Evolutionary conservation across 2,797 vertebrate genomes (phyloP), one percentile per base, ranked within the genome.

Genomic region (Buphagus erythrorhynchus): DNA sequence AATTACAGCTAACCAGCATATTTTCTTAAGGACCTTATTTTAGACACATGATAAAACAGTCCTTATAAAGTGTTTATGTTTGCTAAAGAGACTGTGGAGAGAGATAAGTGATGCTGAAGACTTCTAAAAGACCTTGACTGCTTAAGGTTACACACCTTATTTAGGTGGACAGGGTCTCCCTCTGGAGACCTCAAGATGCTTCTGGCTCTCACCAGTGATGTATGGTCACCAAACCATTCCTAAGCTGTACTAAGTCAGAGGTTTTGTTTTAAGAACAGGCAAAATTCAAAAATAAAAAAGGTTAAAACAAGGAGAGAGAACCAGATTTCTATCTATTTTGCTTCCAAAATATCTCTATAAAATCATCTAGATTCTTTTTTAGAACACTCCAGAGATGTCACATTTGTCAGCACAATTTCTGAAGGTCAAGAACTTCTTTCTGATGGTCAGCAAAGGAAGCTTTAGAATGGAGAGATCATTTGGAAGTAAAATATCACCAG

Each of bases 121-220:
- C 18, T 85, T 91, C n/a, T 42, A 13, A 73, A 94, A 85, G 15
- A 61, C 48, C 59, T 79, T 67, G 28, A 29, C 42, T 74, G 12
- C 43, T 79, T 48, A 24, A 65, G 18, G 55, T 75, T 66, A 76
- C 62, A 75, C 38, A 36, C 25, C 51, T 78, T 2, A 68, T 31
- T 78, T 49, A 59, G 38, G n/a, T 46, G 79, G 78, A 51, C 58
- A 90, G 87, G 82, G 62, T 94, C 93, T 95, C 95, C 91, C 93
- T 90, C 95, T 95, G 89, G 87, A 97, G 93, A 91, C 58, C 49
- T 72, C 11, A 5, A 77, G 82, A 79, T 0, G 19, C 72, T 89
- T 40, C 68, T 72, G 57, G 67, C 26, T n/a, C 48, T 38, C 8
- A 4, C 11, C 1, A 9, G 8, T 35, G 40, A 85, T 19, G 12